Base-by-base conservation (phyloP, 2,113 vertebrate genomes). In the Bufo gargarizans region DNA sequence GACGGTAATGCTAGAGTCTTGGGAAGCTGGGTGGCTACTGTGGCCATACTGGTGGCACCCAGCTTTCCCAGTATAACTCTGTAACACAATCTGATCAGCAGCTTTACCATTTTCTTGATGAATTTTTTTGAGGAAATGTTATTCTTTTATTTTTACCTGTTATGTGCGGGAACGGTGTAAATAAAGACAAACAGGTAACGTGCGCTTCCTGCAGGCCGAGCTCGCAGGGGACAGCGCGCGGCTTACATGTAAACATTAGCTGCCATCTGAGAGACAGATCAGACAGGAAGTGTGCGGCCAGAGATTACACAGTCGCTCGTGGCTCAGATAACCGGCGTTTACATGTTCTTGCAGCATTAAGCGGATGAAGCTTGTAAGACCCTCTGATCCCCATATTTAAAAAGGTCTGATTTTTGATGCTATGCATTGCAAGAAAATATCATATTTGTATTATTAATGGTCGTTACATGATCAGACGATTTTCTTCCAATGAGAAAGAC, bases 281-380 rank as follows among this genome's bases (percentile, higher is more conserved):
- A 53, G 77, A 78, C 77, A 55, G 77, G 77, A 78, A 78, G 77
- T 56, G 77, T 77, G 77, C 20, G 20, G 50, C 77, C 77, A 56
- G 4, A 78, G 49, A 78, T 78, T 78, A 78, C 77, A 53, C 4
- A 17, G 49, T 19, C 50, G 2, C 22, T 19, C 20, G 7, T 6
- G 50, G 22, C 77, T n/a, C 49, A 22, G 77, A 78, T 56, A 56
- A 76, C 45, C 55, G 50, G 20, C 56, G 77, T 53, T 77, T 0
- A 10, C 47, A 53, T 55, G 72, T 20, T 76, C 50, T 49, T 50
- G 16, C 45, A 20, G 72, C 17, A 20, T 50, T 76, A 76, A 76
- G 72, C 72, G 72, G 72, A 49, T 50, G 72, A 76, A 76, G 72
- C 72, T 50, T 10, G 45, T 76, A 76, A 76, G 72, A 76, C 17